These are phyloP conservation scores for Bovichtus diacanthus DNA, from an alignment of 2,797 vertebrate species.

Conservation along the genomic window DNA sequence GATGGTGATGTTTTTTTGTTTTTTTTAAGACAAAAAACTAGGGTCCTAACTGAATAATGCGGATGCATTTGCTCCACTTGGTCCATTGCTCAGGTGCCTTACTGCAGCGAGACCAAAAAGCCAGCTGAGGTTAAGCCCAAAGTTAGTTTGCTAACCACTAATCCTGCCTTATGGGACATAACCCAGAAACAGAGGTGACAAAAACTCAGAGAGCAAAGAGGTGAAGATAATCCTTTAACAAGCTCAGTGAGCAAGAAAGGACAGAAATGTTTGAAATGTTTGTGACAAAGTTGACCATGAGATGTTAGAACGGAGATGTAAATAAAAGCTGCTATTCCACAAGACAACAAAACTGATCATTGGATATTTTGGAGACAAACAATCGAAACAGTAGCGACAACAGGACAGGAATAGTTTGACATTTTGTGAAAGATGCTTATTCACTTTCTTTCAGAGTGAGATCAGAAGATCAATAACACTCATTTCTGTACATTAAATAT, in stretches of 20 bases:
- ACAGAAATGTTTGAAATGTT: conserved; percentile 23
- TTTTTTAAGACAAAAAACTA: no score
- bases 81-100: no score
- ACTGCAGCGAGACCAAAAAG: conserved; percentile 19
- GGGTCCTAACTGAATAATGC: no score
- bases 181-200: conserved; percentile 60
- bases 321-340: conserved; percentile 23
- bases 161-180: conserved; percentile 41
- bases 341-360: background rate
- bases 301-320: background rate
- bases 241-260: conserved; percentile 38
- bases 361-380: background rate
- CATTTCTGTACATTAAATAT: background rate
- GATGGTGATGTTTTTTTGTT: no score
- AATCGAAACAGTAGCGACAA: background rate
- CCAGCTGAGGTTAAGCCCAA: conserved; percentile 41
- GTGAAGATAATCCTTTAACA: conserved; percentile 61
- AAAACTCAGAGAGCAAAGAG: conserved; percentile 42
- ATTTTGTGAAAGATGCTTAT: background rate
- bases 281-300: conserved; percentile 5
- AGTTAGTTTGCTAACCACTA: conserved; percentile 50
- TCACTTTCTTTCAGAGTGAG: background rate
- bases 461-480: background rate
- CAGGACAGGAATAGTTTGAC: background rate
- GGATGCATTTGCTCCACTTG: no score